Conservation (phyloP, 2,888 invertebrate species). For the Hirtodrosophila trivittata region DNA sequence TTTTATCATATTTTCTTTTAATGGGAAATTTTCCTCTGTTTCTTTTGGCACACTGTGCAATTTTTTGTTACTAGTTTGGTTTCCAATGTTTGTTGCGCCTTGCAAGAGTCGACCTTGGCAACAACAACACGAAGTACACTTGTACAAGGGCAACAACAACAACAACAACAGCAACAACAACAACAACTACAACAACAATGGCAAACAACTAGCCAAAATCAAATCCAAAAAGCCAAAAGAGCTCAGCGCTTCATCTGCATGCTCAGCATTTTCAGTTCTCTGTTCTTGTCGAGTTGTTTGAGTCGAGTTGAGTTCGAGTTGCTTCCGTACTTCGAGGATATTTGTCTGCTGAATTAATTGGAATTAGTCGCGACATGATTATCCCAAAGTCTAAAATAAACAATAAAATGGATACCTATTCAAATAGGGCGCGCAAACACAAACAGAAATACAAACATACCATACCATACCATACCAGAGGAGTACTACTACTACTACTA, state of each 20-base stretch:
- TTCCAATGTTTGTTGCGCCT: constrained; percentile 55
- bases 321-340: constrained; percentile 73
- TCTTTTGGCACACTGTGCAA: constrained; percentile 30
- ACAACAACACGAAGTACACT: constrained; percentile 48
- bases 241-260: constrained; percentile 49
- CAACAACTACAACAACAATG: constrained; percentile 28
- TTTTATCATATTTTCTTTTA: neutral
- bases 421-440: constrained; percentile 66
- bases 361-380: constrained; percentile 81
- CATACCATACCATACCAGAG: constrained; percentile 1
- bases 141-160: constrained; percentile 32
- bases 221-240: constrained; percentile 53
- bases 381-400: constrained; percentile 79
- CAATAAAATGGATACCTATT: constrained; percentile 79
- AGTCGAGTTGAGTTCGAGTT: constrained; percentile 46
- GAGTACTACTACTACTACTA: neutral
- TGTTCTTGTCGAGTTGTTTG: constrained; percentile 33
- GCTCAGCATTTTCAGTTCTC: constrained; percentile 64
- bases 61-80: constrained; percentile 34
- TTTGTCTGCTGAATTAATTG: constrained; percentile 81
- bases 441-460: constrained; percentile 23
- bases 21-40: neutral
- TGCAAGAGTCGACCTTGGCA: constrained; percentile 64
- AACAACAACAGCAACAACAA: constrained; percentile 41
- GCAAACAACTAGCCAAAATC: constrained; percentile 65